Conservation (phyloP, 37 sponge, comb jelly and placozoan genomes). For the Tethya wilhelma region DNA sequence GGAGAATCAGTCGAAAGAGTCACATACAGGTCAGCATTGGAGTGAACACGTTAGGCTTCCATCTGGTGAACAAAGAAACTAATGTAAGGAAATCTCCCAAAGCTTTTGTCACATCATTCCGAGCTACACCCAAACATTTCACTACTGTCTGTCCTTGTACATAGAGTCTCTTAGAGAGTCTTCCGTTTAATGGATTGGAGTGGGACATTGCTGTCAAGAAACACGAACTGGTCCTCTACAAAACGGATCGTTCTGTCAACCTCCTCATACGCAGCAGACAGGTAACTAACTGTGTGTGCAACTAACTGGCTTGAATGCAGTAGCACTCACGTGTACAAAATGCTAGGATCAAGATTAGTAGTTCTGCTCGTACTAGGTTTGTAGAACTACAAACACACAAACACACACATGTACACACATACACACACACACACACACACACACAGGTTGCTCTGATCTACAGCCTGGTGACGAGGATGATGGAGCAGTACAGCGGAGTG, state of each 20-base stretch:
- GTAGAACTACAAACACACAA: no score
- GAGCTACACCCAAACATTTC: background rate
- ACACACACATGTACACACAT: no score
- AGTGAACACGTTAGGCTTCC: conserved; percentile 57
- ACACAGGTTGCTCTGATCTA: conserved; percentile 47
- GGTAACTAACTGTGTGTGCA: conserved; percentile 12
- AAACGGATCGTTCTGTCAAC: conserved; percentile 20
- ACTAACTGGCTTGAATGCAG: background rate
- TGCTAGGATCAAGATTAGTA: no score
- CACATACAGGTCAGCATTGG: conserved; percentile 45
- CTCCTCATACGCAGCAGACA: conserved; percentile 28
- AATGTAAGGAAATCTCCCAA: conserved; percentile 36
- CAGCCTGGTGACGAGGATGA: conserved; percentile 34
- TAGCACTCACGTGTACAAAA: no score
- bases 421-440: no score
- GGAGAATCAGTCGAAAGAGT: conserved; percentile 7
- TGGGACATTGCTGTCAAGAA: conserved; percentile 67
- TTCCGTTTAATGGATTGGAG: conserved; percentile 43
- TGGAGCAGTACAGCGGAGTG: conserved; percentile 26
- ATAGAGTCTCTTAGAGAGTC: conserved; percentile 27
- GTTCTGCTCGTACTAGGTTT: no score
- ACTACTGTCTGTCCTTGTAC: background rate
- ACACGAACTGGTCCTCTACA: conserved; percentile 31
- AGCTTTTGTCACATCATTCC: background rate
- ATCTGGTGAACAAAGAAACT: conserved; percentile 35